Conservation (phyloP, 2,888 invertebrate species). For the Entomobrya proxima region DNA sequence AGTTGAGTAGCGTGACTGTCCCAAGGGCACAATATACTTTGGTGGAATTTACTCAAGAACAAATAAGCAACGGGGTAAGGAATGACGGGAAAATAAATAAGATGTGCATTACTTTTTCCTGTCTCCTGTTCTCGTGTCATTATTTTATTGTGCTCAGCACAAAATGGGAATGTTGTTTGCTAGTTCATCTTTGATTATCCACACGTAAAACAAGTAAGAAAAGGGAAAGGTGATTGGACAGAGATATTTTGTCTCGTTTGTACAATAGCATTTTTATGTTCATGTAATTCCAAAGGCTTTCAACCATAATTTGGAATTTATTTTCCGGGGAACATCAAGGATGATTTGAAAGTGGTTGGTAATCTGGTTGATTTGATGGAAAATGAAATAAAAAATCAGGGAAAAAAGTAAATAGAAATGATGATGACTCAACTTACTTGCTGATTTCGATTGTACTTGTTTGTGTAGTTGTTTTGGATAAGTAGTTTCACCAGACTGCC, state of each 20-base stretch:
- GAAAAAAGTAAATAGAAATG: no score
- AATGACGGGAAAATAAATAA: conserved; percentile 1
- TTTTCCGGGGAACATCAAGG: background rate
- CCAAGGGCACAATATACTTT: conserved; percentile 48
- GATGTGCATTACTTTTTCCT: background rate
- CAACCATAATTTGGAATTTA: background rate
- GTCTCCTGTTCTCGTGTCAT: background rate
- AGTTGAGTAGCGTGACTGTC: background rate
- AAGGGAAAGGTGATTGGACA: background rate
- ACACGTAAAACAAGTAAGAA: background rate
- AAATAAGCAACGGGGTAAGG: background rate
- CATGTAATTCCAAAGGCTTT: background rate
- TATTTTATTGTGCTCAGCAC: background rate
- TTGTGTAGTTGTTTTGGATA: conserved; percentile 89
- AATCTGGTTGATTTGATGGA: background rate
- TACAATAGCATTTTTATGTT: background rate
- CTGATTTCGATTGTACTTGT: conserved; percentile 87
- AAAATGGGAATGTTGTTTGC: background rate
- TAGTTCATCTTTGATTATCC: background rate
- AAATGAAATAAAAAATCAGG: background rate
- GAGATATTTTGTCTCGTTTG: background rate
- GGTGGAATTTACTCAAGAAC: background rate
- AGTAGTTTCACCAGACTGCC: conserved; percentile 89
- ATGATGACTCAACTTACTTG: conserved; percentile 82
- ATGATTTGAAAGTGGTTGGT: background rate